These are phyloP conservation scores for Oryzias javanicus DNA, from an alignment of 2,113 vertebrate genomes.

Conservation along the genomic window DNA sequence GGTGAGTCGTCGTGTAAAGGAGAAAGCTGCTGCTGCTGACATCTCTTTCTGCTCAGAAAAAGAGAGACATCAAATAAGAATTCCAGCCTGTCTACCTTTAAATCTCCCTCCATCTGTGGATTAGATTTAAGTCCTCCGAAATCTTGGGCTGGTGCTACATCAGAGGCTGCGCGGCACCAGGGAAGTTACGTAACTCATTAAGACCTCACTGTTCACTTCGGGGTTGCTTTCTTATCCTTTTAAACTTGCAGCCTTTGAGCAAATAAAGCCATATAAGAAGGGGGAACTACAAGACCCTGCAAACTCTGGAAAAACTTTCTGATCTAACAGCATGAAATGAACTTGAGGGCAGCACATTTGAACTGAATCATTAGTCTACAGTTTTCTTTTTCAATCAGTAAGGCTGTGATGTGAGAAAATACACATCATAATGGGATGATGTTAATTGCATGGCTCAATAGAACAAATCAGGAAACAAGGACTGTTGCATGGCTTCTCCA, in stretches of 20 bases:
- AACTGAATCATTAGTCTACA: slow-evolving; percentile 52
- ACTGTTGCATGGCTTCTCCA: background rate
- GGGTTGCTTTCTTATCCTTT: slow-evolving; percentile 64
- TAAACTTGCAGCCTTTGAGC: slow-evolving; percentile 74
- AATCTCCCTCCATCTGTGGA: slow-evolving; percentile 74
- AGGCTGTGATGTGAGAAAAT: slow-evolving; percentile 9
- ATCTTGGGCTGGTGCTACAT: slow-evolving; percentile 77
- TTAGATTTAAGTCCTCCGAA: slow-evolving; percentile 75
- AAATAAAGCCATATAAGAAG: slow-evolving; percentile 73
- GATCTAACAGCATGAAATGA: slow-evolving; percentile 55
- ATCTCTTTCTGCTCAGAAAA: slow-evolving; percentile 64
- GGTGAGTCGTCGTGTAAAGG: slow-evolving; percentile 27
- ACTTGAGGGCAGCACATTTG: slow-evolving; percentile 57
- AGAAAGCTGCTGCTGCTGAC: slow-evolving; percentile 25
- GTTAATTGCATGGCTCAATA: background rate
- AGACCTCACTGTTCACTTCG: slow-evolving; percentile 63
- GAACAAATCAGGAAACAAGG: background rate
- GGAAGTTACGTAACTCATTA: slow-evolving; percentile 81
- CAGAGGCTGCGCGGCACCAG: slow-evolving; percentile 67
- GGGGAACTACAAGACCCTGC: slow-evolving; percentile 68
- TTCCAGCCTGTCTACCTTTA: slow-evolving; percentile 76
- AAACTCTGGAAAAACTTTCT: slow-evolving; percentile 69
- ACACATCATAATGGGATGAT: slow-evolving; percentile 5
- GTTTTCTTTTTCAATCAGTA: slow-evolving; percentile 46
- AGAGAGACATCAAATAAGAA: slow-evolving; percentile 79